Base-by-base conservation (phyloP, 2,113 vertebrate genomes). In the Brachyhypopomus gauderio region DNA sequence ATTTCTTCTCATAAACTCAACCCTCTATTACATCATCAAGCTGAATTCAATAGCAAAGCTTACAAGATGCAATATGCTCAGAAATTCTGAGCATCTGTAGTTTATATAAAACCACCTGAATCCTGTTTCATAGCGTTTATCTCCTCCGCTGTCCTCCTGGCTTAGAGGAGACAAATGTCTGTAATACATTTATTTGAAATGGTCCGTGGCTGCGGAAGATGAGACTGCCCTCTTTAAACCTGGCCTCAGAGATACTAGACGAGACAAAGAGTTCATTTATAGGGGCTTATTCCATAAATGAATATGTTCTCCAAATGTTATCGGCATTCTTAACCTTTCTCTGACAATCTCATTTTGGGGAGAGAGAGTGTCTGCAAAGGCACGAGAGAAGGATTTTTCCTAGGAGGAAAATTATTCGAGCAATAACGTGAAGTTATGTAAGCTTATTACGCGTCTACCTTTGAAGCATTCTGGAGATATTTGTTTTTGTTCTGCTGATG, bases 111-210 rank as follows among this genome's bases (percentile, higher is more conserved):
- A 60, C 22, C 58, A 72, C 20, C 58, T 16, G n/a, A 62, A 25
- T 20, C 36, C 36, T 72, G 58, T 72, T 72, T 62, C 38, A 71
- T 71, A 7, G 72, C 48, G 55, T 79, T 72, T 30, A 79, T 79
- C 60, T 48, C 22, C 55, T 60, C 70, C 66, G 27, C n/a, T 62
- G 66, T 30, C 56, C 23, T 11, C 19, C 34, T 8, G 52, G 55
- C 22, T 41, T 62, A 62, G 60, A 17, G 67, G 52, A 79, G 70
- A 79, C 74, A 83, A 83, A 83, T 75, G 78, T 69, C 27, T 66
- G 73, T 80, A 77, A 80, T 80, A 86, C 64, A 41, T 58, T 80
- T 63, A 73, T 72, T 62, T 69, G 78, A 83, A 55, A 72, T 79
- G 52, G 30, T 72, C 45, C 77, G 2, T 23, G 55, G 19, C 62